These are phyloP conservation scores for Gobio gobio DNA, from an alignment of 2,113 vertebrate genomes.

Conservation along the genomic window DNA sequence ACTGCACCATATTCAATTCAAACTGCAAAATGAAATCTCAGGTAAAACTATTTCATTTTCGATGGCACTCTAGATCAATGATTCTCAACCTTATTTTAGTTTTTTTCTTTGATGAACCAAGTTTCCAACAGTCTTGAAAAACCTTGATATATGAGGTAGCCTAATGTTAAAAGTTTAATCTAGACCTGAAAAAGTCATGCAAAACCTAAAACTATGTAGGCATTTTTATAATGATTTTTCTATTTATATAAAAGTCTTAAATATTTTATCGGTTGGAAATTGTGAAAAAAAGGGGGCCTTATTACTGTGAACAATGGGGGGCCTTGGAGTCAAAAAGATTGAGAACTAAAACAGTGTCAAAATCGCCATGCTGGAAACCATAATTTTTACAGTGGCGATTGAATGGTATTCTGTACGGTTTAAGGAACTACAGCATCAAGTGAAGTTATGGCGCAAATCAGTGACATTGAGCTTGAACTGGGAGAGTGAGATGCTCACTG, in stretches of 20 bases:
- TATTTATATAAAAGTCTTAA: background rate
- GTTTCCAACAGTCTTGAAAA: background rate
- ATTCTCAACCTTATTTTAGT: background rate
- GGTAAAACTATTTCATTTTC: background rate
- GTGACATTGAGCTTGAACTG: slow-evolving; percentile 32
- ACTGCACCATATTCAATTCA: background rate
- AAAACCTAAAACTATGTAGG: background rate
- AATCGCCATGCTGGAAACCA: background rate
- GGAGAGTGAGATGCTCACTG: background rate
- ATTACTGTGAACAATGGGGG: too few relatives aligned
- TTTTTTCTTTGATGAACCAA: background rate
- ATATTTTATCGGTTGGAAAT: background rate
- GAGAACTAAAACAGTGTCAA: background rate
- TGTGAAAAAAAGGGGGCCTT: background rate
- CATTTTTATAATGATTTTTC: background rate
- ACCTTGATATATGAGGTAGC: background rate
- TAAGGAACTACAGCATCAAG: background rate
- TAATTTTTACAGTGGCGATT: background rate
- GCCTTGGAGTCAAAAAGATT: too few relatives aligned
- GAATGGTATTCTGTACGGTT: background rate
- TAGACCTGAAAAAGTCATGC: background rate
- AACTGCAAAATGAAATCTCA: background rate
- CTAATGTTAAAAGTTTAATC: background rate
- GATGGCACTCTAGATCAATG: background rate
- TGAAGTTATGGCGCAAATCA: slow-evolving; percentile 2